Conservation (phyloP, 1,140 invertebrate genomes). For the Hypothenemus hampei region DNA sequence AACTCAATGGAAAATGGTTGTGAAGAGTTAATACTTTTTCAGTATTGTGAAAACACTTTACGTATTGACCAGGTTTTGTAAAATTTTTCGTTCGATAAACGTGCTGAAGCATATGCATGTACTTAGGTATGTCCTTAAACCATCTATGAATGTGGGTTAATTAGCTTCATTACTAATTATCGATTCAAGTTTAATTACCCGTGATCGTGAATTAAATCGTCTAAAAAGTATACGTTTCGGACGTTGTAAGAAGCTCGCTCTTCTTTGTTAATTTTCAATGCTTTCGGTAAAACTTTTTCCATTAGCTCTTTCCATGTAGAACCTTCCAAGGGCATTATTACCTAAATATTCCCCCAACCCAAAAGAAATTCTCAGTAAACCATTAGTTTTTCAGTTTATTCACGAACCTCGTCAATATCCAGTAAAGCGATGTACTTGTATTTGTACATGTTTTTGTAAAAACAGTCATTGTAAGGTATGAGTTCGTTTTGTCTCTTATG, state of each 20-base stretch:
- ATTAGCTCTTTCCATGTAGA: constrained; percentile 75
- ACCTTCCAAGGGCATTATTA: constrained; percentile 81
- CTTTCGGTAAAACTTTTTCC: constrained; percentile 61
- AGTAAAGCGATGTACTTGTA: constrained; percentile 87
- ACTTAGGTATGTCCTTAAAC: constrained; percentile 55
- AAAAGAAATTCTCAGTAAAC: too few species aligned
- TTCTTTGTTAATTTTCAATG: constrained; percentile 63
- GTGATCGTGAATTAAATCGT: constrained; percentile 78
- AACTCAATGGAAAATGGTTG: constrained; percentile 90
- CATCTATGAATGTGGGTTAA: not conserved
- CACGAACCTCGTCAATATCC: constrained; percentile 83
- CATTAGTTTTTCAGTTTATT: too few species aligned
- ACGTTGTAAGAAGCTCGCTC: constrained; percentile 82
- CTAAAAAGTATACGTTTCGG: constrained; percentile 90
- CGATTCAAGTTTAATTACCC: constrained; percentile 41
- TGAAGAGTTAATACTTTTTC: constrained; percentile 83
- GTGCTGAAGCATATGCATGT: constrained; percentile 93
- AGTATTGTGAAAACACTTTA: constrained; percentile 92
- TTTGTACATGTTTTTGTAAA: constrained; percentile 87
- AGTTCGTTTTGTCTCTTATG: constrained; percentile 92
- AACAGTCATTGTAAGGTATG: constrained; percentile 94
- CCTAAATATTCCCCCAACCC: constrained; percentile 9
- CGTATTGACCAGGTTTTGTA: constrained; percentile 88
- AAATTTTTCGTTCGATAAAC: constrained; percentile 87
- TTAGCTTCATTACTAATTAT: not conserved